Conservation (phyloP, 2,888 invertebrate genomes). For the Pseudococcus longispinus region DNA sequence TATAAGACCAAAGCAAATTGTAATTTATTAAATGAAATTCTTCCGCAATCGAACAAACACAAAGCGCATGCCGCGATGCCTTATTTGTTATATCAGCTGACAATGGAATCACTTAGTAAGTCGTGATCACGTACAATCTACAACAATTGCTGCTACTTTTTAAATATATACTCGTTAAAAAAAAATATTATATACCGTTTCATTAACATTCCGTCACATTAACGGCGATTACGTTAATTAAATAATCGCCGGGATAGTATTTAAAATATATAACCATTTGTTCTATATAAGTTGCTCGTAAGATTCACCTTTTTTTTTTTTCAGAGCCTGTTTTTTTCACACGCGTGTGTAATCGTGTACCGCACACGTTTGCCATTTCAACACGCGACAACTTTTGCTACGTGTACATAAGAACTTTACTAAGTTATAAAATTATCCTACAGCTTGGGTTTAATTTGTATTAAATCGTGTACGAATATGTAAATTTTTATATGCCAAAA, state of each 20-base stretch:
- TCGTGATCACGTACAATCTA: constrained; percentile 10
- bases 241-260: constrained; percentile 23
- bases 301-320: background rate
- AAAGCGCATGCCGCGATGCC: background rate
- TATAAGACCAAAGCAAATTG: background rate
- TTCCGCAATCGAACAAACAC: background rate
- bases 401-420: background rate
- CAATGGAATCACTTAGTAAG: constrained; percentile 4
- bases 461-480: constrained; percentile 7
- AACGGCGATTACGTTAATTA: constrained; percentile 40
- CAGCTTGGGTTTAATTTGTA: background rate
- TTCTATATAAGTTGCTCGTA: background rate
- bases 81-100: constrained; percentile 20
- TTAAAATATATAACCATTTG: constrained; percentile 7
- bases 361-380: background rate
- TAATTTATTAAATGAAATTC: background rate
- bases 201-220: constrained; percentile 36
- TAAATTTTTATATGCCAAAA: constrained; percentile 39
- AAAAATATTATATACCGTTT: background rate
- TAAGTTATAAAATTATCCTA: background rate
- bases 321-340: background rate
- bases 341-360: background rate
- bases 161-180: constrained; percentile 25
- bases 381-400: background rate
- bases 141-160: constrained; percentile 16